Conservation (phyloP, 2,888 invertebrate genomes). For the Drosophila birchii region DNA sequence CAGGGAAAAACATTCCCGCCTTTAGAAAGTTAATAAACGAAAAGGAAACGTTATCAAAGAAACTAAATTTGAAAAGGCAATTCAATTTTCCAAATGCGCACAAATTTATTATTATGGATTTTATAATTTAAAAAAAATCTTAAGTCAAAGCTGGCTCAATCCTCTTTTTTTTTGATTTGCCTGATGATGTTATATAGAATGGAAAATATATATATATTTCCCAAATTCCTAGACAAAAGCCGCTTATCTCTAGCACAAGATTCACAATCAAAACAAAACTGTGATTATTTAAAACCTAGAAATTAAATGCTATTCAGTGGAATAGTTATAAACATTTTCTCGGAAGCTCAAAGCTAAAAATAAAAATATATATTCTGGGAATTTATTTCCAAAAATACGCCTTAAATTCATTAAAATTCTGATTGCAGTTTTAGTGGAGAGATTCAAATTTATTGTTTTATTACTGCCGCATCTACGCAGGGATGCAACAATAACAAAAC, state of each 20-base stretch:
- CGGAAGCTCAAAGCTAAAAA: background rate
- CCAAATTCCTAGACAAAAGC: background rate
- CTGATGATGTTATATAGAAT: no score
- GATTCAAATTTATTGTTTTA: constrained; percentile 63
- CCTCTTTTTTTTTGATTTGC: no score
- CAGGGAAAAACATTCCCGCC: background rate
- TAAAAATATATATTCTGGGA: background rate
- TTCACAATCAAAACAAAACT: background rate
- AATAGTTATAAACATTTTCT: background rate
- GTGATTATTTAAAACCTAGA: background rate
- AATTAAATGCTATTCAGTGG: background rate
- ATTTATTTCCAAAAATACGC: background rate
- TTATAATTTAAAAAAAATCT: no score
- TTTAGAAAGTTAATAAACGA: background rate
- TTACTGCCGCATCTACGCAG: constrained; percentile 33
- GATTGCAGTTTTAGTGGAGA: background rate
- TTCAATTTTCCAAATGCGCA: constrained; percentile 60
- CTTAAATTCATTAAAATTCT: background rate
- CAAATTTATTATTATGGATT: no score
- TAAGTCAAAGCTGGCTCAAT: no score
- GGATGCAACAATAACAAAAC: constrained; percentile 60
- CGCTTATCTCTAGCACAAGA: background rate
- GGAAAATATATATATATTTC: no score
- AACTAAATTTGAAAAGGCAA: constrained; percentile 55
- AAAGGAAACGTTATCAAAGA: background rate